phyloP scores from a whole-genome alignment of 2,888 invertebrate genomes.

The Monopis laevigella region DNA sequence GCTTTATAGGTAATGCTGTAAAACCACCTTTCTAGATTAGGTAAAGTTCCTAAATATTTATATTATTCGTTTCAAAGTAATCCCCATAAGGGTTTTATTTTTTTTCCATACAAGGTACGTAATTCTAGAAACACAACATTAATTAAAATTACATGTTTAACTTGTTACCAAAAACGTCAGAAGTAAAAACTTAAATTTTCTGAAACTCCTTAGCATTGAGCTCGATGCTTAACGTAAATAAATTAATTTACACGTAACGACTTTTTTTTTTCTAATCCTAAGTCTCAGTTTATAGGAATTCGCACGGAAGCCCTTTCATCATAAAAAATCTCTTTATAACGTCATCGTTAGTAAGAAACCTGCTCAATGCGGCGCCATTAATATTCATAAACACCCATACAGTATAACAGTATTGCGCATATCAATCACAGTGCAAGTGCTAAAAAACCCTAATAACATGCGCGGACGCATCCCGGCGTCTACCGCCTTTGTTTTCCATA shows the following conservation, averaged over 20 bases:
- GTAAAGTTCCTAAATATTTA: too few relatives aligned
- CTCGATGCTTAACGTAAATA: too few relatives aligned
- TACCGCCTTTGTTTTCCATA: conserved; percentile 40
- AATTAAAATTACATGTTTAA: too few relatives aligned
- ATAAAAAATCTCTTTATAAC: conserved; percentile 18
- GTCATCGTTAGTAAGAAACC: conserved; percentile 33
- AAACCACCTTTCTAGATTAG: too few relatives aligned
- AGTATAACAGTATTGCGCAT: conserved; percentile 57
- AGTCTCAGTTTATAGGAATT: conserved; percentile 24
- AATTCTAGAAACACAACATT: too few relatives aligned
- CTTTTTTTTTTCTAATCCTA: conserved; percentile 24
- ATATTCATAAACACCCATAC: conserved; percentile 50
- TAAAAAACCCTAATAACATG: conserved; percentile 56
- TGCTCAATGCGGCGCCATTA: conserved; percentile 37
- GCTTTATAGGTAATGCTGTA: too few relatives aligned
- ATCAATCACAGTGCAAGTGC: conserved; percentile 58
- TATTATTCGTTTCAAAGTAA: too few relatives aligned
- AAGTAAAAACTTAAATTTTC: too few relatives aligned
- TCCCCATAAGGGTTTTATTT: too few relatives aligned
- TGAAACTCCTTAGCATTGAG: too few relatives aligned
- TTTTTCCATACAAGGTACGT: too few relatives aligned
- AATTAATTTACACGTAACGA: not conserved
- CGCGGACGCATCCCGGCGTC: conserved; percentile 48
- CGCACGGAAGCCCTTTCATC: conserved; percentile 40
- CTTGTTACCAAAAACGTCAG: too few relatives aligned